phyloP scores from a whole-genome alignment of 1,140 invertebrate genomes.

The Trypoxylus dichotomus region DNA sequence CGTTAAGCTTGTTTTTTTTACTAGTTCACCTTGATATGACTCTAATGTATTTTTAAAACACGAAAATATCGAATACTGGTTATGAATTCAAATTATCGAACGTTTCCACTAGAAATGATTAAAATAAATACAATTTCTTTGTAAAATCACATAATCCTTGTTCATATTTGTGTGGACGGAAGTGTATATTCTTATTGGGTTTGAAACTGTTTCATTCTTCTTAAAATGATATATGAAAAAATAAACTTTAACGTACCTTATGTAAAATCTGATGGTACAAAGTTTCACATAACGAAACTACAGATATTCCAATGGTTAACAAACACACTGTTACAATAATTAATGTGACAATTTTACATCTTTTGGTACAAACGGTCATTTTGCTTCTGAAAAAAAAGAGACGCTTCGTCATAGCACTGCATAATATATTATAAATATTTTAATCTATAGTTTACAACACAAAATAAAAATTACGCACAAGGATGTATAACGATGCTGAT shows the following conservation, averaged over 20 bases:
- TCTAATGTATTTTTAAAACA: background rate
- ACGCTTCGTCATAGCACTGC: background rate
- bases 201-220: too few relatives aligned
- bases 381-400: background rate
- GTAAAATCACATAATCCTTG: too few relatives aligned
- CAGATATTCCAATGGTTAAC: background rate
- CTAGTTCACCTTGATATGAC: too few relatives aligned
- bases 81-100: background rate
- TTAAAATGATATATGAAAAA: background rate
- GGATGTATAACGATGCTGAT: too few relatives aligned
- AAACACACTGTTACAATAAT: background rate
- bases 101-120: background rate
- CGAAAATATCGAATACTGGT: background rate
- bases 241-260: background rate
- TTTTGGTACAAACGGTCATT: slow-evolving; percentile 1
- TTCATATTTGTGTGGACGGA: background rate
- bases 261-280: slow-evolving; percentile 1
- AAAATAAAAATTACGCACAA: too few relatives aligned
- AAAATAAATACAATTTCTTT: background rate
- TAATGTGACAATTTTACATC: background rate
- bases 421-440: too few relatives aligned
- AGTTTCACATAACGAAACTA: background rate
- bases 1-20: too few relatives aligned
- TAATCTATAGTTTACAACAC: too few relatives aligned
- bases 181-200: background rate